A percentile compares a stretch with the other conserved stretches of the same genome.
Conservation (phyloP, 2,888 invertebrate genomes). For the Fabriciana adippe region DNA sequence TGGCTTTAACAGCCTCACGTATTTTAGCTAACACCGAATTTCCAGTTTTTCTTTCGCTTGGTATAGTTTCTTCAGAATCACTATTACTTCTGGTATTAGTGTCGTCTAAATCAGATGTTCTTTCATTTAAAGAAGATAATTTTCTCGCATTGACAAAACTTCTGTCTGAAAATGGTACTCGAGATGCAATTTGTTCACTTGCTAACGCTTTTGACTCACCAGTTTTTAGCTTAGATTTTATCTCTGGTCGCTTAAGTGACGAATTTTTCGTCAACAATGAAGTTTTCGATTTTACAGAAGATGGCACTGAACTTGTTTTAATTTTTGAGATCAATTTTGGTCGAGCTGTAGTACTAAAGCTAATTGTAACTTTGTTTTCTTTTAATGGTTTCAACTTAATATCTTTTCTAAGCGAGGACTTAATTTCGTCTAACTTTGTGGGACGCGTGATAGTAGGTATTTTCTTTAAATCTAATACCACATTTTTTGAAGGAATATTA, state of each 20-base stretch:
- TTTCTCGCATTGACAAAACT: neutral
- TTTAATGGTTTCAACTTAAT: conserved; percentile 21
- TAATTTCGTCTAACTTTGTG: conserved; percentile 1
- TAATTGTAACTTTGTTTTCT: conserved; percentile 49
- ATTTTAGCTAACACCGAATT: conserved; percentile 22
- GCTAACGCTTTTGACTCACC: conserved; percentile 30
- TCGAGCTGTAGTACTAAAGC: conserved; percentile 42
- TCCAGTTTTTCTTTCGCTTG: neutral
- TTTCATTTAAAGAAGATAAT: conserved; percentile 6
- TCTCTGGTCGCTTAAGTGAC: neutral
- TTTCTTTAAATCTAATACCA: conserved; percentile 12
- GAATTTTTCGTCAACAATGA: neutral
- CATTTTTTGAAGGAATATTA: neutral
- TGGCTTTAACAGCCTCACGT: conserved; percentile 14
- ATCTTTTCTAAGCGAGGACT: conserved; percentile 2
- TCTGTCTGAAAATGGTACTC: conserved; percentile 6
- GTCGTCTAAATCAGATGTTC: neutral
- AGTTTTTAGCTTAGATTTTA: conserved; percentile 16
- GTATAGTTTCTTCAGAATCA: neutral
- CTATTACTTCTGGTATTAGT: neutral
- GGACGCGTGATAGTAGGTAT: neutral
- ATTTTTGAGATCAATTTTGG: conserved; percentile 34
- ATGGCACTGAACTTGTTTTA: conserved; percentile 1
- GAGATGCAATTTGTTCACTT: conserved; percentile 28
- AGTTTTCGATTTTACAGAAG: no score